Conservation (phyloP, 2,888 invertebrate genomes). For the Tupiocoris notatus region DNA sequence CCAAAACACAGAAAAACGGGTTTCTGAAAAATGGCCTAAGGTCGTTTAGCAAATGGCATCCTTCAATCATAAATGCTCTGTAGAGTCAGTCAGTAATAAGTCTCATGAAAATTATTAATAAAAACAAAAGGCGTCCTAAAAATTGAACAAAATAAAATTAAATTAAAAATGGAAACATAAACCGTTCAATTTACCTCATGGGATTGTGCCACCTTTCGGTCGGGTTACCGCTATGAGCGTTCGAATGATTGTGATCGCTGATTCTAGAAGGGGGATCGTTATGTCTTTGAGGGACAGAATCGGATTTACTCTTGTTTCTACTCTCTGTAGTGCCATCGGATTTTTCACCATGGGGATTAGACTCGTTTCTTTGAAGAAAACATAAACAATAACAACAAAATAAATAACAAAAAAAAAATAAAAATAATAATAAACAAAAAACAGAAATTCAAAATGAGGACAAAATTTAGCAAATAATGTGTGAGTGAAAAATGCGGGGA, state of each 20-base stretch:
- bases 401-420: no score
- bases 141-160: neutral
- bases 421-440: no score
- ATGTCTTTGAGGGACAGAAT: constrained; percentile 24
- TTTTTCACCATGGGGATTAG: constrained; percentile 3
- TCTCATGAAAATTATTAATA: no score
- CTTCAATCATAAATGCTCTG: no score
- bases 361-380: constrained; percentile 11
- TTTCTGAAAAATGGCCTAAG: no score
- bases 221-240: constrained; percentile 4
- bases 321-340: neutral
- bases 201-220: constrained; percentile 32
- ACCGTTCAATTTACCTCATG: constrained; percentile 19
- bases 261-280: neutral
- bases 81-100: no score
- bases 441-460: constrained; percentile 48
- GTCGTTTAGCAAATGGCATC: no score
- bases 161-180: neutral
- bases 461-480: constrained; percentile 48
- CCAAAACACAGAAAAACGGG: no score
- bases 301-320: constrained; percentile 12
- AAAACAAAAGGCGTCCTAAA: no score
- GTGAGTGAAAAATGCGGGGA: constrained; percentile 6
- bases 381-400: neutral
- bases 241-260: neutral